phyloP scores from a whole-genome alignment of 2,888 invertebrate genomes.

The Hirudinaria manillensis region DNA sequence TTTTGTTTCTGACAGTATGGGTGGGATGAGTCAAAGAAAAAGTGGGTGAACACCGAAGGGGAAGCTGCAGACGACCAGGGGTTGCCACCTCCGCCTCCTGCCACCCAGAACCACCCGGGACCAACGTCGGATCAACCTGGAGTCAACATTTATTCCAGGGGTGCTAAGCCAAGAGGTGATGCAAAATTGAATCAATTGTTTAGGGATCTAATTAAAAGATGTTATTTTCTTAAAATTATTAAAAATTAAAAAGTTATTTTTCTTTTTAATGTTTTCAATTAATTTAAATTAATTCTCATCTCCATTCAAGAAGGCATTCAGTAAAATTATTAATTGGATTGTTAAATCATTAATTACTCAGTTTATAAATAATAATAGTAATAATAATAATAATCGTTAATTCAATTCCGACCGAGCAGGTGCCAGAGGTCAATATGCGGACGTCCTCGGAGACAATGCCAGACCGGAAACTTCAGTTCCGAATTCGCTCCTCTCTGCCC shows the following conservation, averaged over 20 bases:
- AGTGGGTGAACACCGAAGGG: conserved; percentile 78
- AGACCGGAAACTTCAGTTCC: conserved; percentile 48
- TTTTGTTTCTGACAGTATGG: conserved; percentile 69
- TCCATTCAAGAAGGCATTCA: too few relatives aligned
- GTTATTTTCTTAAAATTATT: not conserved
- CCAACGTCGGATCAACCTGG: conserved; percentile 28
- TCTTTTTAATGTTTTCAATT: not conserved
- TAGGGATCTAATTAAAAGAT: not conserved
- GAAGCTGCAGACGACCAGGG: conserved; percentile 56
- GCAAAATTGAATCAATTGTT: conserved; percentile 43
- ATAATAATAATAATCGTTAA: not conserved
- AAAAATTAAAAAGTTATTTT: not conserved
- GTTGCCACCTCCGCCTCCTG: conserved; percentile 47
- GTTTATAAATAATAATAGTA: not conserved
- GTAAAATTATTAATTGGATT: not conserved
- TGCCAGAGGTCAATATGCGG: conserved; percentile 78
- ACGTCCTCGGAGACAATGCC: conserved; percentile 73
- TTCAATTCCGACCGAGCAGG: conserved; percentile 56
- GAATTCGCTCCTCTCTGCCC: conserved; percentile 46
- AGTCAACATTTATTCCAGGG: conserved; percentile 43
- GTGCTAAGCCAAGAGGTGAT: conserved; percentile 46
- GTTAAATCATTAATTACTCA: not conserved
- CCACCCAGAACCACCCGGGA: conserved; percentile 42
- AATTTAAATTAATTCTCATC: not conserved
- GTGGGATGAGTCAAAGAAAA: conserved; percentile 80